Percentiles rank a stretch among this genome's conserved stretches.
phyloP scores from a whole-genome alignment of 2,113 vertebrate species.

The Gobius niger region DNA sequence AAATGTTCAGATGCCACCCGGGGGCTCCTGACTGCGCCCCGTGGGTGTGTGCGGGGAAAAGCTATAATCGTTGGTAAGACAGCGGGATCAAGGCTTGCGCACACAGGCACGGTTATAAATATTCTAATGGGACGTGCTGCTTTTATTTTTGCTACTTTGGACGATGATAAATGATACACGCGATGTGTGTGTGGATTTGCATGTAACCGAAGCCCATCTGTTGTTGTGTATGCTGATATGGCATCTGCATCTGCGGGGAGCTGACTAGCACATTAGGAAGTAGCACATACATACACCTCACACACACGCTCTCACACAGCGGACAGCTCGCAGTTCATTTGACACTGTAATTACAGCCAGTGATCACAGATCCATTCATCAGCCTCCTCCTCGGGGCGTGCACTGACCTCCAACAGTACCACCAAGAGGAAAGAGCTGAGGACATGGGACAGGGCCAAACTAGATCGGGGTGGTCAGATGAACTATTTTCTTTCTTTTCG shows the following conservation, averaged over 20 bases:
- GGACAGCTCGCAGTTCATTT: conserved; percentile 65
- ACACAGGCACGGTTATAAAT: conserved; percentile 9
- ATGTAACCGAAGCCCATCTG: conserved; percentile 64
- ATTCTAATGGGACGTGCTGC: conserved; percentile 9
- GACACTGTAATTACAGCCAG: conserved; percentile 74
- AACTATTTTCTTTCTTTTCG: neutral
- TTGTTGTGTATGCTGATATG: conserved; percentile 67
- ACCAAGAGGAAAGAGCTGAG: conserved; percentile 21
- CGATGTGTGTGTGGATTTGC: conserved; percentile 5
- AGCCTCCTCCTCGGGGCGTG: conserved; percentile 51
- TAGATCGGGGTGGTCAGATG: conserved; percentile 28
- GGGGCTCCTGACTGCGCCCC: conserved; percentile 9
- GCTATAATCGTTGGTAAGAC: conserved; percentile 10
- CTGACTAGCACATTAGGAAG: conserved; percentile 58
- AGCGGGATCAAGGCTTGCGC: neutral
- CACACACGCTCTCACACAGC: conserved; percentile 18
- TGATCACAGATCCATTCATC: conserved; percentile 63
- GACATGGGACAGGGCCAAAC: conserved; percentile 5
- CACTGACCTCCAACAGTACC: conserved; percentile 62
- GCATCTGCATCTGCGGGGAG: conserved; percentile 62
- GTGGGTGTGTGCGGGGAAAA: conserved; percentile 2
- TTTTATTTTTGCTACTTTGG: conserved; percentile 24
- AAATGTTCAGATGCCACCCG: conserved; percentile 33
- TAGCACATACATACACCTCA: conserved; percentile 20
- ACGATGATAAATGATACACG: conserved; percentile 24